A percentile compares a stretch with the other conserved stretches of the same genome.
phyloP scores from a whole-genome alignment of 2,113 vertebrate species.

The Arizona elegans region DNA sequence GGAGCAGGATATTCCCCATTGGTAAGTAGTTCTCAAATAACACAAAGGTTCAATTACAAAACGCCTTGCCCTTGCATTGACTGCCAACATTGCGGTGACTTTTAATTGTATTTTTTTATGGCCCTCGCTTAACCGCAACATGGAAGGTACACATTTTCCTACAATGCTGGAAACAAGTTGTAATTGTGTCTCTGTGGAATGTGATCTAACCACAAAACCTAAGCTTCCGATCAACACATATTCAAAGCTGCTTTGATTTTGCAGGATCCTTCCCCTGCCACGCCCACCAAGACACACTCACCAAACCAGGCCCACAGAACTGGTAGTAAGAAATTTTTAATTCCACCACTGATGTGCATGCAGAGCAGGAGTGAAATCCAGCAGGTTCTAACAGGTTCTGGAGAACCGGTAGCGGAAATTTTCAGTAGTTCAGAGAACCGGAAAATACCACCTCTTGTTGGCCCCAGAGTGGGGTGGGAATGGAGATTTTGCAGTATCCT shows the following conservation, averaged over 20 bases:
- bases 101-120: background rate
- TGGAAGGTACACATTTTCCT: background rate
- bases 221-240: background rate
- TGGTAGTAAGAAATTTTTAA: too few species aligned
- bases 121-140: background rate
- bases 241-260: background rate
- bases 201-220: background rate
- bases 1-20: background rate
- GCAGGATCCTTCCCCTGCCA: too few species aligned
- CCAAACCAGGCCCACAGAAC: too few species aligned
- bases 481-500: too few species aligned
- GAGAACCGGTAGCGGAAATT: too few species aligned
- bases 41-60: accelerated
- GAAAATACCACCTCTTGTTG: too few species aligned
- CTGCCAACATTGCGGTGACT: background rate
- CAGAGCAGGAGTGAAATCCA: too few species aligned
- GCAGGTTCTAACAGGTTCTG: too few species aligned
- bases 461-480: too few species aligned
- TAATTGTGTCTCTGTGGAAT: accelerated
- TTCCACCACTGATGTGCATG: too few species aligned
- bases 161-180: background rate
- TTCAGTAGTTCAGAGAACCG: too few species aligned
- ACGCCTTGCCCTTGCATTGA: background rate
- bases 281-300: too few species aligned
- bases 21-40: background rate